Evolutionary conservation across 2,113 vertebrate genomes (phyloP), one percentile per base, ranked within the genome.

Genomic region (Tupaia tana): DNA sequence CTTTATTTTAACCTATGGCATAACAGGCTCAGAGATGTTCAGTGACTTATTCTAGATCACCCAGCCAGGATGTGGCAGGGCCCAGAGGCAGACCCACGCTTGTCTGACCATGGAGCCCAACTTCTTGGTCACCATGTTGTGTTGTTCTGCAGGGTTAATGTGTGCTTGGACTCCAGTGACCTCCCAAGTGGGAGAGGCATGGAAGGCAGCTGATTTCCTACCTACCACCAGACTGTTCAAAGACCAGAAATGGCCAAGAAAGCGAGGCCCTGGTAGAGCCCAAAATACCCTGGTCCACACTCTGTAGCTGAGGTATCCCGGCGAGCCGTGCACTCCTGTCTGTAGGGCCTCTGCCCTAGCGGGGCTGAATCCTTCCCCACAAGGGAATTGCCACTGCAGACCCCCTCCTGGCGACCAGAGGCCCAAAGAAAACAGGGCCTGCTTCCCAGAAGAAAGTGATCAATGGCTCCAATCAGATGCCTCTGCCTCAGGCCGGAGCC

Each of bases 381-480:
- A 10, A 29, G 61, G 34, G 63, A 73, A 9, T 6, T 6, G 29
- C 80, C n/a, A 0, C 22, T 54, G 9, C 31, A 81, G 64, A 77
- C 4, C 43, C 20, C 16, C 43, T 86, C 31, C 59, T 85, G 73
- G 74, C 10, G 54, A 75, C 29, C 59, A 25, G 85, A 69, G 75
- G 10, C 58, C 34, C 82, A 6, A 1, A 82, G 83, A 34, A 86
- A 89, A 24, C 63, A 52, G 31, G 54, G 27, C 43, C 88, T 89
- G 66, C 70, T 96, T 75, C 85, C 1, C 31, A 71, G 80, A 67
- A 83, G 95, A 93, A 87, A 92, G 94, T 90, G 71, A 59, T 95
- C 52, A 9, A 0, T 73, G 87, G 69, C 58, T 71, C 92, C 43
- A 81, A 86, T 73, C 92, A 89, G 90, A 93, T 7, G 0, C 27